These are phyloP conservation scores for Tetragonula clypearis DNA, from an alignment of 1,140 invertebrate species.

Conservation along the genomic window DNA sequence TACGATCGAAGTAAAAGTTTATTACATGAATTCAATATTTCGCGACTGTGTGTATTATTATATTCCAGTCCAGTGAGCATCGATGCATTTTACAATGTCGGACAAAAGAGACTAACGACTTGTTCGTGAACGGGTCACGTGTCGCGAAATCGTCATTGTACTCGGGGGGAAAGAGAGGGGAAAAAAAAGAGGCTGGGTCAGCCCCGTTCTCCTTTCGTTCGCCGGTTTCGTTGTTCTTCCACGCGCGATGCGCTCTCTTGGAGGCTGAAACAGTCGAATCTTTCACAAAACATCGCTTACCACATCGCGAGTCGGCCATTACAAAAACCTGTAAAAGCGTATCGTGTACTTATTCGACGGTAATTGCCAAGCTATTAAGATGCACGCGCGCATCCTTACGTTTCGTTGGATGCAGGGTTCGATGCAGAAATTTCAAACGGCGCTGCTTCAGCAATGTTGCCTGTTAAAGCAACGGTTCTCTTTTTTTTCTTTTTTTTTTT, in stretches of 20 bases:
- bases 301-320: background rate
- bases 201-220: constrained; percentile 19
- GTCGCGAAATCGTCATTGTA: constrained; percentile 13
- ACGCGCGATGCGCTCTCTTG: background rate
- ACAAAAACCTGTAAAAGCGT: constrained; percentile 31
- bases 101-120: constrained; percentile 12
- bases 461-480: background rate
- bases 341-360: background rate
- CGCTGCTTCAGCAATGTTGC: background rate
- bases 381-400: background rate
- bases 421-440: background rate
- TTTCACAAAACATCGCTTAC: background rate
- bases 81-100: background rate
- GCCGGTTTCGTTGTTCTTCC: background rate
- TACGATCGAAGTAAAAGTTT: background rate
- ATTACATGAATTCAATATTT: background rate
- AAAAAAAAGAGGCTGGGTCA: constrained; percentile 13
- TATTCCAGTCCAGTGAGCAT: too few species aligned
- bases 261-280: constrained; percentile 17
- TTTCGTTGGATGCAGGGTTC: background rate
- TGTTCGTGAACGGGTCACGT: constrained; percentile 3
- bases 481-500: background rate
- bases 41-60: background rate
- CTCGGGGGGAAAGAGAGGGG: background rate
- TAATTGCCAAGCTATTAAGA: constrained; percentile 24